Evolutionary conservation across 1,140 invertebrate species (phyloP), one percentile per base, ranked within the genome.

Genomic region (Mycetomoellerius zeteki): DNA sequence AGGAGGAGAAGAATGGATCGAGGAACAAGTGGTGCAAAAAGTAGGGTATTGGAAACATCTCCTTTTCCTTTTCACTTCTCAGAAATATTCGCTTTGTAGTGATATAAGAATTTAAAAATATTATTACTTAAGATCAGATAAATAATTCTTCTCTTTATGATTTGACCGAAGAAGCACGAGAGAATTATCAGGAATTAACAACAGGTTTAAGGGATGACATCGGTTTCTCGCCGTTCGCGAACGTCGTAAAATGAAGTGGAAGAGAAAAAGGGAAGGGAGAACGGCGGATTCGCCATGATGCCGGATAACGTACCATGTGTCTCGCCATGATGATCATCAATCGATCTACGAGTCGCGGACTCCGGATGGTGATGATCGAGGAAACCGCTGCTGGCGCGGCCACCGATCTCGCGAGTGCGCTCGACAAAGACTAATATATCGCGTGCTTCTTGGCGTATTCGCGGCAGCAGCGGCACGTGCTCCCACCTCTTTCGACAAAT

Each of bases 391-490:
- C 33, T 71, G 60, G 14, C 37, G 33, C 80, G 80, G 54, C 73
- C 54, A 69, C 47, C 52, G 80, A 88, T 90, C 73, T 58, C 86
- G 87, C 85, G 78, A 58, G 78, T 85, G 24, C 84, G 85, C 37
- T 58, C 62, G 58, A 80, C 80, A 54, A 54, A 76, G 86, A 90
- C 89, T 90, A 87, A 88, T 88, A 86, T 72, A 88, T 88, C 86
- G 64, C 69, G 75, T 60, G 84, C 56, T 86, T 86, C 60, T 84
- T 56, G 58, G 56, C 56, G 54, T 80, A 73, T 30, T 80, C 58
- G 47, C 60, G 56, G 60, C 77, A 60, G 50, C 77, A 60, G n/a
- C 24, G 58, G 19, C 77, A 69, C 81, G 58, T 85, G 62, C 89
- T 90, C 89, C 89, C 89, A 90, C 89, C 81, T 90, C 69, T 50